Percentiles rank a stretch among this genome's conserved stretches.
Conservation (phyloP, 2,797 vertebrate genomes). For the Adrianichthys oophorus region DNA sequence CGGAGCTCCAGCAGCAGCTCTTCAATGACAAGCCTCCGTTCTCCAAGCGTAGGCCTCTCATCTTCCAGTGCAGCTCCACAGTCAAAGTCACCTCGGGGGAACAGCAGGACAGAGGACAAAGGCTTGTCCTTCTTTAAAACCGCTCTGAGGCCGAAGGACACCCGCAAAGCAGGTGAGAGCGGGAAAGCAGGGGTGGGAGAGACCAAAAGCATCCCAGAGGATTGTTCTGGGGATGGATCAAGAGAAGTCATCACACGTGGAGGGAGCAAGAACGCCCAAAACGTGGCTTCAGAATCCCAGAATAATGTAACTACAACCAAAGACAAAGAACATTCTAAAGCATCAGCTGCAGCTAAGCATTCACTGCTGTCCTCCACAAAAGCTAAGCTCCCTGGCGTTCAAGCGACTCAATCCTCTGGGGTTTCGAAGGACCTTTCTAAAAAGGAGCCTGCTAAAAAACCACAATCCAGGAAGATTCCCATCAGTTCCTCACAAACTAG, state of each 20-base stretch:
- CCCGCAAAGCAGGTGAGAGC: slow-evolving; percentile 84
- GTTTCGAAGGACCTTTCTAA: slow-evolving; percentile 78
- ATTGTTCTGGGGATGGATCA: slow-evolving; percentile 51
- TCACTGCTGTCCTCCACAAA: slow-evolving; percentile 85
- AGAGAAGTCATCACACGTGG: slow-evolving; percentile 48
- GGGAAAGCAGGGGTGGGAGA: slow-evolving; percentile 80
- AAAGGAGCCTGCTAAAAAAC: slow-evolving; percentile 81
- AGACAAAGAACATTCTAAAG: slow-evolving; percentile 82
- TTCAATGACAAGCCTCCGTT: slow-evolving; percentile 90
- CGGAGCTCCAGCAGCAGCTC: slow-evolving; percentile 87
- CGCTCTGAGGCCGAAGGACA: slow-evolving; percentile 92
- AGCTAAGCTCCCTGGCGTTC: slow-evolving; percentile 86
- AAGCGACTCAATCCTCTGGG: slow-evolving; percentile 72
- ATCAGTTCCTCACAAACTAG: slow-evolving; percentile 84
- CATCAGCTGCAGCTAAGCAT: slow-evolving; percentile 81
- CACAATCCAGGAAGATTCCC: slow-evolving; percentile 82
- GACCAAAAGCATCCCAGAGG: slow-evolving; percentile 66
- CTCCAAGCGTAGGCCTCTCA: slow-evolving; percentile 71
- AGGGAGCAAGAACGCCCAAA: slow-evolving; percentile 59
- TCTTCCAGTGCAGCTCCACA: slow-evolving; percentile 33
- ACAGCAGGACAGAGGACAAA: slow-evolving; percentile 94
- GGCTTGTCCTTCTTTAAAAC: slow-evolving; percentile 96
- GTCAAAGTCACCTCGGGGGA: slow-evolving; percentile 78
- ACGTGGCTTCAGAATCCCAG: slow-evolving; percentile 66
- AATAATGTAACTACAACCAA: slow-evolving; percentile 66